Evolutionary conservation across 2,888 invertebrate species (phyloP).

Genomic region (Drosophila imparisetae): DNA sequence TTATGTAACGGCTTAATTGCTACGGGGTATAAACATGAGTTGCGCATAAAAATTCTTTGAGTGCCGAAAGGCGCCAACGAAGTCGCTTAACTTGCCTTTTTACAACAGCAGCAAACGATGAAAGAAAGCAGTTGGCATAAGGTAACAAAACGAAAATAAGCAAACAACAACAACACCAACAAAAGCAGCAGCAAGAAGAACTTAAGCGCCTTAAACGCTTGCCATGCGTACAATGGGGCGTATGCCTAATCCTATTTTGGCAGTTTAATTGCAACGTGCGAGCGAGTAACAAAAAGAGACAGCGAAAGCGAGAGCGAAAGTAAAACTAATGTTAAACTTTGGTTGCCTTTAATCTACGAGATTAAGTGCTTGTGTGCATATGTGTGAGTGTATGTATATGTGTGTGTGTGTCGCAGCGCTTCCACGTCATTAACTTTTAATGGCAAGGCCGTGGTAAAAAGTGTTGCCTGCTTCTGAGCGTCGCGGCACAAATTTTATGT

Average conservation of each 20-base stretch:
- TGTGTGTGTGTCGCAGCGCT: slow-evolving; percentile 33
- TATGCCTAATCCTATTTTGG: slow-evolving; percentile 74
- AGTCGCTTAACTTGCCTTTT: slow-evolving; percentile 22
- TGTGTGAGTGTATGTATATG: background rate
- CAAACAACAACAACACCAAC: slow-evolving; percentile 11
- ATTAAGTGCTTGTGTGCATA: slow-evolving; percentile 22
- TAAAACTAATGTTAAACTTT: slow-evolving; percentile 50
- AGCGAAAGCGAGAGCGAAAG: background rate
- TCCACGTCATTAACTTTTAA: slow-evolving; percentile 73
- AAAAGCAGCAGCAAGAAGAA: slow-evolving; percentile 21
- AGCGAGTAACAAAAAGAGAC: slow-evolving; percentile 1
- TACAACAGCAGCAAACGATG: slow-evolving; percentile 3
- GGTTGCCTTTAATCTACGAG: slow-evolving; percentile 31
- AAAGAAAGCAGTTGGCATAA: slow-evolving; percentile 9
- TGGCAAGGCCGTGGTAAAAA: slow-evolving; percentile 46
- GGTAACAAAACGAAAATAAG: slow-evolving; percentile 15
- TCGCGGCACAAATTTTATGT: slow-evolving; percentile 26
- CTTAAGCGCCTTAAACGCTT: slow-evolving; percentile 64
- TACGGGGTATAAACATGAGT: slow-evolving; percentile 9
- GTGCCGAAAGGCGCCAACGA: slow-evolving; percentile 20
- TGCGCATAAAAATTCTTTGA: slow-evolving; percentile 16
- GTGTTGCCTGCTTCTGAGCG: slow-evolving; percentile 44
- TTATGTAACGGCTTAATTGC: background rate
- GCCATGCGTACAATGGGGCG: slow-evolving; percentile 60
- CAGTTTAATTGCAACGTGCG: slow-evolving; percentile 65